Percentiles rank a stretch among this genome's conserved stretches.
These are phyloP conservation scores for Chroicocephalus ridibundus DNA, from an alignment of 2,113 vertebrate species.

Conservation along the genomic window DNA sequence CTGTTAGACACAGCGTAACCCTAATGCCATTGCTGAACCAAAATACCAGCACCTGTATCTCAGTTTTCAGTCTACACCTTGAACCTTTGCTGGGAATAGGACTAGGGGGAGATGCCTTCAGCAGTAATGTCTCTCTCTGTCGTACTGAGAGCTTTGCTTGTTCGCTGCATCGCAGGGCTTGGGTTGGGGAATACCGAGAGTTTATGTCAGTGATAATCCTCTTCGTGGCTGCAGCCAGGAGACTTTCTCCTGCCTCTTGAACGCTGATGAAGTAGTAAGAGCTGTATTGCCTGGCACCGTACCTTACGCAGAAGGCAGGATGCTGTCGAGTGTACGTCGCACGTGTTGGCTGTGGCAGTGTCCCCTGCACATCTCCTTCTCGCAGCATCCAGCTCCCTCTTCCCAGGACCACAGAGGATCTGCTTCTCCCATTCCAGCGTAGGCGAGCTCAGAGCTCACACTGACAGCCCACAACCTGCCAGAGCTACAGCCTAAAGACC, in stretches of 20 bases:
- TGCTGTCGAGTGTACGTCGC: background rate
- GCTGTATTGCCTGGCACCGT: background rate
- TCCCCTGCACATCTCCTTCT: background rate
- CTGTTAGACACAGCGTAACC: background rate
- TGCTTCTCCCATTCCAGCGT: background rate
- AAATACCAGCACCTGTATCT: background rate
- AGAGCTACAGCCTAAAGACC: background rate
- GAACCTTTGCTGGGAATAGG: background rate
- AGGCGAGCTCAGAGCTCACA: background rate
- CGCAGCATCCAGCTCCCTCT: background rate
- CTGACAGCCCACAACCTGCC: background rate
- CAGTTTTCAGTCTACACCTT: background rate
- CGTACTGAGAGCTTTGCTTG: background rate
- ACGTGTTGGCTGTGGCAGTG: rapidly evolving
- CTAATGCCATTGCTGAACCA: background rate
- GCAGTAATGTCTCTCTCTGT: background rate
- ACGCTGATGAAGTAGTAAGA: background rate
- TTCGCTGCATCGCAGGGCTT: background rate
- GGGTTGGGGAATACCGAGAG: background rate
- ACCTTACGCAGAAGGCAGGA: background rate
- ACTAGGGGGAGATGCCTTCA: background rate
- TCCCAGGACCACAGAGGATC: background rate
- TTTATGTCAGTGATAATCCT: background rate
- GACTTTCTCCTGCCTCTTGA: background rate
- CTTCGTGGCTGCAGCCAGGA: background rate